phyloP scores from a whole-genome alignment of 2,888 invertebrate species.

The Drosophila robusta region DNA sequence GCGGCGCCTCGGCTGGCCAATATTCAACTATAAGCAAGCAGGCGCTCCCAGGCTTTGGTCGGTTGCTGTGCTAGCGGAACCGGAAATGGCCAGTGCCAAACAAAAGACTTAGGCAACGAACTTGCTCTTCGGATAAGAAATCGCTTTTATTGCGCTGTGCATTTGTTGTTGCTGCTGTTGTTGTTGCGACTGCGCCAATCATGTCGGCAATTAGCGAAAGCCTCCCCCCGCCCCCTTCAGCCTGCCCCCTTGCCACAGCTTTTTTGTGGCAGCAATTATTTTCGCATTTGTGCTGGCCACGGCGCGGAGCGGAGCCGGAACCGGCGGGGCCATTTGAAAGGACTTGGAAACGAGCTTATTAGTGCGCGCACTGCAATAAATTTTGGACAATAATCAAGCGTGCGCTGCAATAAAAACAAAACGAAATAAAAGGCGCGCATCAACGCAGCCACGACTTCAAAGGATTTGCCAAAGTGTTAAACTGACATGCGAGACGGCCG shows the following conservation, averaged over 20 bases:
- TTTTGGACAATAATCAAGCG: conserved; percentile 73
- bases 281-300: conserved; percentile 84
- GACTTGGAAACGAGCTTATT: conserved; percentile 71
- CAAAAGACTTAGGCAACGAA: conserved; percentile 55
- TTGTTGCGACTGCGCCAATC: conserved; percentile 63
- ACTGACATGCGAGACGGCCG: conserved; percentile 75
- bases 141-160: conserved; percentile 51
- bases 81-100: conserved; percentile 64
- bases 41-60: background rate
- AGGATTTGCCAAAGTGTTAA: conserved; percentile 75
- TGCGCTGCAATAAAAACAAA: conserved; percentile 65
- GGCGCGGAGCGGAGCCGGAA: background rate
- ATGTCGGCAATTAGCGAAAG: conserved; percentile 65
- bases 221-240: conserved; percentile 1
- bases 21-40: conserved; percentile 16
- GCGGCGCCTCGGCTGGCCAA: conserved; percentile 40
- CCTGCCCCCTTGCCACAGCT: background rate
- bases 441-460: conserved; percentile 44
- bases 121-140: conserved; percentile 29
- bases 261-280: conserved; percentile 83
- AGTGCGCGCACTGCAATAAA: conserved; percentile 75
- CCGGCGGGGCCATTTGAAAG: conserved; percentile 11
- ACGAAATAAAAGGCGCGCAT: background rate
- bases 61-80: conserved; percentile 54
- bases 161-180: conserved; percentile 14